Evolutionary conservation across 2,113 vertebrate species (phyloP).

Genomic region (Chloroceryle aenea): DNA sequence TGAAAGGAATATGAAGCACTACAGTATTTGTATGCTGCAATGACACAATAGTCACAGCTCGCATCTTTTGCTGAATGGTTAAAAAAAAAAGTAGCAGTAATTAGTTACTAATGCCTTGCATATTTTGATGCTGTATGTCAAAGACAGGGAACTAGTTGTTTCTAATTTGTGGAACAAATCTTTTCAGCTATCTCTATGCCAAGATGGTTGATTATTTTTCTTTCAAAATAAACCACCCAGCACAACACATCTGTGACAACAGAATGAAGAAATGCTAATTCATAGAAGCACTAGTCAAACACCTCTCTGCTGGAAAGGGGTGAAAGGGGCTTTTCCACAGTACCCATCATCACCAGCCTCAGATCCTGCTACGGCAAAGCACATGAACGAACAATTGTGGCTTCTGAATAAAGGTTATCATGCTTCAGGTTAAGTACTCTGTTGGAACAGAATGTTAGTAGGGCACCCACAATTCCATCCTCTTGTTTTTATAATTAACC

Average conservation of each 20-base stretch:
- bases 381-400: neutral
- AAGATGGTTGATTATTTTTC: neutral
- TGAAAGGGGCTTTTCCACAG: neutral
- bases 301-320: neutral
- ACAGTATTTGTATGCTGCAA: neutral
- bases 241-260: neutral
- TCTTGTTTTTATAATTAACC: neutral
- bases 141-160: neutral
- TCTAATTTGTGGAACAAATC: neutral
- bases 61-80: neutral
- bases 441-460: neutral
- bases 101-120: neutral
- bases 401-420: neutral
- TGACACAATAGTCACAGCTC: neutral
- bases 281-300: neutral
- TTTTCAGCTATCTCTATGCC: neutral
- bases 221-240: neutral
- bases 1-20: neutral
- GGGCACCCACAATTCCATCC: neutral
- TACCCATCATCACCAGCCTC: neutral
- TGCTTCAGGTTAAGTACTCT: neutral
- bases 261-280: neutral
- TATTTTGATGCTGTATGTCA: neutral
- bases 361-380: neutral
- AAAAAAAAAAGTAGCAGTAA: neutral